Base-by-base conservation (phyloP, 2,113 vertebrate species). In the Coracopsis vasa region DNA sequence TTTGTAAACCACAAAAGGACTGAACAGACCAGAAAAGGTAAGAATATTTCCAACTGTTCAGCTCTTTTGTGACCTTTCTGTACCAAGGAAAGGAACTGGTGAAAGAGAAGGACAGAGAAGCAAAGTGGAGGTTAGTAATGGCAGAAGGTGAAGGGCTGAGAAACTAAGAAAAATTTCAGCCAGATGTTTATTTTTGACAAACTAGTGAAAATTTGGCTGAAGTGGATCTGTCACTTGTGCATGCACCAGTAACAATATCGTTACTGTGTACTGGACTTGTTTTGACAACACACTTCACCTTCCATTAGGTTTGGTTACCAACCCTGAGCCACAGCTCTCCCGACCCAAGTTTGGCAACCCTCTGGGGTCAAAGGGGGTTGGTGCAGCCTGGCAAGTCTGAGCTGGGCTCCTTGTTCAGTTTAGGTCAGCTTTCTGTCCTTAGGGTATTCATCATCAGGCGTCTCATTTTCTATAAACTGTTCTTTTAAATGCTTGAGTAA, bases 391-490 rank as follows among this genome's bases (percentile, higher is more conserved):
- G 24, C 56, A 13, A 93, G 58, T 50, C 58, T 48, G 79, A 72
- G 45, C 8, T 10, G n/a, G 33, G 31, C 44, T 94, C 79, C 75
- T 94, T 73, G 19, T 53, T 90, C 58, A 33, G 41, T 92, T 88
- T 44, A 61, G 14, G 23, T 78, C 73, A 90, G 33, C 31, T 77
- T 48, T 72, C 37, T 93, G 0, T 67, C 84, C 87, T 84, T 35
- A 67, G 70, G 87, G 50, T 92, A 88, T 93, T 85, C 78, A 69
- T 93, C 82, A 77, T 77, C 39, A 80, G 71, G 53, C 41, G 88
- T 69, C 90, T 90, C 37, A 44, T 94, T 93, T 96, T 80, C 62
- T 67, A 80, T 86, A 92, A 97, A 93, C n/a, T 70, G 37, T 82
- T 88, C 58, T 83, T 88, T 93, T 73, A 93, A 86, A 90, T 69